These are phyloP conservation scores for Trichopria drosophilae DNA, from an alignment of 2,888 invertebrate genomes.

Conservation along the genomic window DNA sequence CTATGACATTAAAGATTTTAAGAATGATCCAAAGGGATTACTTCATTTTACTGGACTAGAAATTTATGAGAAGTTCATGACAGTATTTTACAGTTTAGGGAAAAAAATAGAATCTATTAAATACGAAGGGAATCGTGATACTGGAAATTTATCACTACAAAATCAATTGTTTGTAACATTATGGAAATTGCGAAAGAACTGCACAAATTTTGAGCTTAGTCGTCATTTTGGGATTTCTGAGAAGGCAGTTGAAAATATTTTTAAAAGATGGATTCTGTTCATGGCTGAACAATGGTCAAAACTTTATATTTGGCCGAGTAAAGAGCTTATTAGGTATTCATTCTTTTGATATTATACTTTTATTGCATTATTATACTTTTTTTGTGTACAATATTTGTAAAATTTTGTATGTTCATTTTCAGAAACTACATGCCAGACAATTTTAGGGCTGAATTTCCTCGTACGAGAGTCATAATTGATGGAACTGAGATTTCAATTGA, in stretches of 20 bases:
- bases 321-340: slow-evolving; percentile 11
- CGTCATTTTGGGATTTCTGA: slow-evolving; percentile 7
- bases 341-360: too few relatives aligned
- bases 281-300: slow-evolving; percentile 14
- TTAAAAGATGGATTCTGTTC: slow-evolving; percentile 14
- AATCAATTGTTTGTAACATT: slow-evolving; percentile 12
- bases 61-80: slow-evolving; percentile 12
- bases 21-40: slow-evolving; percentile 9
- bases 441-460: slow-evolving; percentile 7
- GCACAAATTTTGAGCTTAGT: background rate
- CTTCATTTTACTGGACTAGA: slow-evolving; percentile 16
- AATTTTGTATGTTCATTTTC: too few relatives aligned
- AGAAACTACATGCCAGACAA: slow-evolving; percentile 11
- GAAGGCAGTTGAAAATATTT: slow-evolving; percentile 8
- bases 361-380: too few relatives aligned
- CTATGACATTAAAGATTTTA: slow-evolving; percentile 15
- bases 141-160: background rate
- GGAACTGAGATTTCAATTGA: slow-evolving; percentile 2
- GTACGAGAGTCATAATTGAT: background rate
- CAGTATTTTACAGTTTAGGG: slow-evolving; percentile 11
- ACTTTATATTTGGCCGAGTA: slow-evolving; percentile 15
- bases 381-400: too few relatives aligned
- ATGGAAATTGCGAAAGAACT: slow-evolving; percentile 13
- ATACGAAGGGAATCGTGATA: too few relatives aligned
- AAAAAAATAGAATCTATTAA: too few relatives aligned